These are phyloP conservation scores for Spisula subtruncata DNA, from an alignment of 2,888 invertebrate species.

Conservation along the genomic window DNA sequence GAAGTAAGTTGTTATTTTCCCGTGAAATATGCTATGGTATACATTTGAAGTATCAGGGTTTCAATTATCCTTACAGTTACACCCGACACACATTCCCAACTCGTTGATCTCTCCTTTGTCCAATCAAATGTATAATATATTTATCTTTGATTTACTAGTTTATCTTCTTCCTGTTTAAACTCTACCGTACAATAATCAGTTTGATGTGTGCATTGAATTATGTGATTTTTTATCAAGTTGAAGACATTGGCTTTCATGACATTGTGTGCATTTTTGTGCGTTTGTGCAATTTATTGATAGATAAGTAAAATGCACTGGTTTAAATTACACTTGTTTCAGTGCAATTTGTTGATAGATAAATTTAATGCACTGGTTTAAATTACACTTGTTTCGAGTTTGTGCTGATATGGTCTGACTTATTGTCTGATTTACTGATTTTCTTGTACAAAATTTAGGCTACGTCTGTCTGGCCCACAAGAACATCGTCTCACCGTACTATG, in stretches of 20 bases:
- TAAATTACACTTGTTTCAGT: too few species aligned
- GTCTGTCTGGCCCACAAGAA: too few species aligned
- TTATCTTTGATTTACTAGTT: neutral
- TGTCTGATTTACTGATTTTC: too few species aligned
- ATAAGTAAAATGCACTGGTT: neutral
- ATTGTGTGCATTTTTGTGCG: too few species aligned
- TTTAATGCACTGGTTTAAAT: too few species aligned
- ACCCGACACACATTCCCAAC: neutral
- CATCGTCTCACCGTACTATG: too few species aligned
- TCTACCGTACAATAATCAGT: neutral
- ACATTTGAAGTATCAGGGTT: neutral
- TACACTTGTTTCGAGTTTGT: too few species aligned
- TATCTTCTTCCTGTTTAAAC: neutral
- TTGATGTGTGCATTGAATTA: slow-evolving; percentile 1
- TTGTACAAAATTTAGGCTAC: too few species aligned
- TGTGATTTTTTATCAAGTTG: neutral
- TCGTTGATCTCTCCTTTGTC: neutral
- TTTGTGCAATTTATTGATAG: neutral
- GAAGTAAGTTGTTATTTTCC: too few species aligned
- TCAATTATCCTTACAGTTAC: neutral
- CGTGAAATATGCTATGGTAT: neutral
- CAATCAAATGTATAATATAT: neutral
- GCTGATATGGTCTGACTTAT: too few species aligned
- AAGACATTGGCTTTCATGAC: too few species aligned
- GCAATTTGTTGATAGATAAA: neutral